A percentile compares a stretch with the other conserved stretches of the same genome.
These are phyloP conservation scores for Psophia crepitans DNA, from an alignment of 2,113 vertebrate genomes.

Conservation along the genomic window DNA sequence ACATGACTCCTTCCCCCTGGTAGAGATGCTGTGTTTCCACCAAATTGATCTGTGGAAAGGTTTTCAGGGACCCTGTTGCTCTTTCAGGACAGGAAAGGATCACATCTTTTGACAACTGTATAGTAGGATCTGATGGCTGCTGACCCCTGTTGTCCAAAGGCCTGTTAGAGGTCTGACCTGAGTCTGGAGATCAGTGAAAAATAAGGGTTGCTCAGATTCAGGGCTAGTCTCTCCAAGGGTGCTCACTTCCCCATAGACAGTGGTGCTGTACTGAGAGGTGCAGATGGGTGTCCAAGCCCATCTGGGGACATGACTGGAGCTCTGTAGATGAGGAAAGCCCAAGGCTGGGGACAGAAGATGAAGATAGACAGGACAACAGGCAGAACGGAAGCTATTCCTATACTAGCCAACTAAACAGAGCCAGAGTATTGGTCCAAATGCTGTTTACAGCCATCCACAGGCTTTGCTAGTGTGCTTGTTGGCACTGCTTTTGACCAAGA, in stretches of 20 bases:
- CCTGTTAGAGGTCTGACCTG: neutral
- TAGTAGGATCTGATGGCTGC: neutral
- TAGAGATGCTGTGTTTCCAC: neutral
- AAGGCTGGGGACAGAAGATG: neutral
- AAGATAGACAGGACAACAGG: neutral
- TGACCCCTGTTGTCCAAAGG: neutral
- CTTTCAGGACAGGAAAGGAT: neutral
- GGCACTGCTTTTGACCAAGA: neutral
- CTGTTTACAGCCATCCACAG: neutral
- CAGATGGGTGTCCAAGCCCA: neutral
- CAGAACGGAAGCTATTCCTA: neutral
- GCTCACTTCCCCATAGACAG: neutral
- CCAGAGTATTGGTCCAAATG: neutral
- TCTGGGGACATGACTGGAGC: neutral
- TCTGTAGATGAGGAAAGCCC: neutral
- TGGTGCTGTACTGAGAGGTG: neutral
- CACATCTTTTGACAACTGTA: neutral
- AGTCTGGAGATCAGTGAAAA: neutral
- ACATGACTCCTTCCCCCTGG: neutral
- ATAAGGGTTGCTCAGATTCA: neutral
- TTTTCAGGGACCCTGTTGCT: neutral
- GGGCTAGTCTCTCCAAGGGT: neutral
- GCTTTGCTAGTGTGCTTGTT: neutral
- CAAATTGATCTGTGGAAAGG: neutral
- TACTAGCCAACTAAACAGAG: neutral